Conservation (phyloP, 2,113 vertebrate species). For the Sigmodon hispidus region DNA sequence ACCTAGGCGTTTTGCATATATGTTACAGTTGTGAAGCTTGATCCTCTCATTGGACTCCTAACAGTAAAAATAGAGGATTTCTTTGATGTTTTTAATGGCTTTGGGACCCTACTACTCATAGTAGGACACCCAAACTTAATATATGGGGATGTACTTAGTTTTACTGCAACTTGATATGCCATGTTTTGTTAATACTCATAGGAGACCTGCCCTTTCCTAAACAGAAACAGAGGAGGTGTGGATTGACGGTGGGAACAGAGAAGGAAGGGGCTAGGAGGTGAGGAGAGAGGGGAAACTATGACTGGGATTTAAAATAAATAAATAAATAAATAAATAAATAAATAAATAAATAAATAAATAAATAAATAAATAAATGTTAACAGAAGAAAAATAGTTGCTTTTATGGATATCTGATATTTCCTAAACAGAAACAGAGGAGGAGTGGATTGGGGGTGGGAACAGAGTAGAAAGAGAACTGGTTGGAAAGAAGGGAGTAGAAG, state of each 20-base stretch:
- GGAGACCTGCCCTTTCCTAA: not conserved
- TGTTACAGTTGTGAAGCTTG: not conserved
- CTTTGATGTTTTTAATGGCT: not conserved
- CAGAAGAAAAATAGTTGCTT: too few species aligned
- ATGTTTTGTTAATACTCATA: not conserved
- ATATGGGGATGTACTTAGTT: not conserved
- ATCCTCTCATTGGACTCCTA: not conserved
- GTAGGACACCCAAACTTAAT: not conserved
- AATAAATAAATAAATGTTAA: too few species aligned
- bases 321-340: too few species aligned
- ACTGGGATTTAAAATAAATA: not conserved
- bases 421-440: not conserved
- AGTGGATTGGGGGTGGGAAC: not conserved
- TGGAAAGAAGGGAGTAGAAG: not conserved
- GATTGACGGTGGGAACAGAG: not conserved
- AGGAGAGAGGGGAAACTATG: not conserved
- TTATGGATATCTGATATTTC: too few species aligned
- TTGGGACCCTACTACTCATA: not conserved
- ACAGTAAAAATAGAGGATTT: not conserved
- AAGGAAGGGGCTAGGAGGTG: accelerated
- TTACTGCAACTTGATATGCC: not conserved
- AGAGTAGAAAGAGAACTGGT: not conserved
- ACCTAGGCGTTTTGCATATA: not conserved
- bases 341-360: too few species aligned
- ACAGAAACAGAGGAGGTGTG: not conserved